Base-by-base conservation (phyloP, 2,888 invertebrate species). In the Eudasyphora cyanicolor region DNA sequence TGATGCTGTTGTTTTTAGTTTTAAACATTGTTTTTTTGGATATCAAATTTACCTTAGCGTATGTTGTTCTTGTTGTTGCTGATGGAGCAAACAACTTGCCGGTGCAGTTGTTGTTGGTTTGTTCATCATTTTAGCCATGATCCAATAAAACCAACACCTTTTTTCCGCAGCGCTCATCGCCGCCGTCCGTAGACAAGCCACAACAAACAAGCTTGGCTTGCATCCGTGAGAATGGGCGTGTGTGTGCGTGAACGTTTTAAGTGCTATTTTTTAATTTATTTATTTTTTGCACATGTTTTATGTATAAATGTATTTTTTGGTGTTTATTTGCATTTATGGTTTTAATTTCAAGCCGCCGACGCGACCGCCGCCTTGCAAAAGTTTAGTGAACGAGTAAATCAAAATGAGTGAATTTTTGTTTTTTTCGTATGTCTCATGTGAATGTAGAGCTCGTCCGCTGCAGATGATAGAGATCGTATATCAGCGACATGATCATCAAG, bases 131-230 rank as follows among this genome's bases (percentile, higher is more conserved):
- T 75, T 51, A 76, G 64, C 45, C 71, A 45, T 49, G 82, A 71
- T 51, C 62, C 71, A 71, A 51, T 60, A 69, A 73, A 79, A 69
- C 12, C 64, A 76, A 57, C n/a, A 71, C 70, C 71, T 79, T 24
- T 62, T 60, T 45, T 27, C 7, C 27, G 14, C 49, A n/a, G 4
- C 38, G 12, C 27, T 45, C 17, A 24, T 69, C 38, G 8, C 27
- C 35, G 10, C 45, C 29, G n/a, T 69, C n/a, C 69, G 49, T 70
- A 24, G 21, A 51, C 51, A n/a, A 57, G 14, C 14, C 29, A 14
- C 57, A 10, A 60, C 57, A 21, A 27, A 29, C 57, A 60, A 45
- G 24, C 21, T n/a, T 54, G 32, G 8, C 32, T 4, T 32, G 8
- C 32, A 32, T 32, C 4, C 32, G 8, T 32, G 32, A 4, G 8